Base-by-base conservation (phyloP, 1,140 invertebrate species). In the Pygmarrhopalites habei region DNA sequence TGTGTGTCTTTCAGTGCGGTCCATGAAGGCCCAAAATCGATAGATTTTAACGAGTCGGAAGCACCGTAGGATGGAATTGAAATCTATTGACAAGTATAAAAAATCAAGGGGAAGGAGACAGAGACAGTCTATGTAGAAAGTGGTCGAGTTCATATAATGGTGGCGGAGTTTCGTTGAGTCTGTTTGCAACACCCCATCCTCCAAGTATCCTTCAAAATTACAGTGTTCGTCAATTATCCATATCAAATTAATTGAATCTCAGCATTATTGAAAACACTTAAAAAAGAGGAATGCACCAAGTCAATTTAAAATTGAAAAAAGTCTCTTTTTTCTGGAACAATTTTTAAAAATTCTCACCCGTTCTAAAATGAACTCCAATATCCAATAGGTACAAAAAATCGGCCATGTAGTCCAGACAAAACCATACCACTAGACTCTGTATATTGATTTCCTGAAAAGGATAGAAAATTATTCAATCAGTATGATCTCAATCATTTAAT, bases 41-140 rank as follows among this genome's bases (percentile, higher is more conserved):
- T 97, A 97, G 74, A 98, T 95, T 80, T 98, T 98, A 69, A 98
- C 93, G 71, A 98, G 83, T 69, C 95, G 89, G 81, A 96, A 97
- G 77, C 90, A 92, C 72, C 95, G 83, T 66, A 98, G 81, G 72
- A 98, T 93, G 74, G 94, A 97, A 79, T 96, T 97, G 82, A 95
- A 98, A 69, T 92, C 93, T 76, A 98, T 92, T 74, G 94, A 97
- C 72, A 98, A 81, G 79, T 98, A 98, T 71, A 98, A 86, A 81
- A 96, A 95, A 82, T 98, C 95, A 74, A 98, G 82, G 65, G 95
- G 95, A 74, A 98, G 80, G 74, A 98, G 83, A 82, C 94, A 98
- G 75, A 98, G 82, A 79, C 92, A 95, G 82, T 98, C 95, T 77
- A 98, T 92, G 82, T 99, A 98, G 81, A 98, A 98, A 49, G 89